Percentiles rank a stretch among this genome's conserved stretches.
phyloP scores from a whole-genome alignment of 2,888 invertebrate species.

The Halictus quadricinctus region DNA sequence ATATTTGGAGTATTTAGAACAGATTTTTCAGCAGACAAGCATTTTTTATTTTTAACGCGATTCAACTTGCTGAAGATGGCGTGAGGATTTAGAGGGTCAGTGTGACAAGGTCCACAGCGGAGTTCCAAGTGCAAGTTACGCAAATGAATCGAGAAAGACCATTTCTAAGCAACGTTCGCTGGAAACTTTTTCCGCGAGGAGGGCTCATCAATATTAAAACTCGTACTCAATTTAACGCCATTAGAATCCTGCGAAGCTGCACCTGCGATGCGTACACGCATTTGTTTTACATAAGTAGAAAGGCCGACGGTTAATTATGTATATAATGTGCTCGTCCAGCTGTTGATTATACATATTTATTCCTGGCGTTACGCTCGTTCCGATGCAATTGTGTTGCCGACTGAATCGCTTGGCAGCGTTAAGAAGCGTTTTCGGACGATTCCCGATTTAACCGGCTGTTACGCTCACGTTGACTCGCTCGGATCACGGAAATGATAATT shows the following conservation, averaged over 20 bases:
- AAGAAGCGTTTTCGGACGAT: neutral
- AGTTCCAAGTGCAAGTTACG: neutral
- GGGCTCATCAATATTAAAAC: neutral
- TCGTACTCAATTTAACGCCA: neutral
- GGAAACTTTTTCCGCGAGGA: neutral
- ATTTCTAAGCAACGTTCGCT: neutral
- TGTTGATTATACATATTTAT: neutral
- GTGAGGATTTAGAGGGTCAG: neutral
- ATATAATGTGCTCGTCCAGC: neutral
- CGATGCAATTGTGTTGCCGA: neutral
- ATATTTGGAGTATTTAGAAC: too few relatives aligned
- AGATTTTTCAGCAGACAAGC: too few relatives aligned
- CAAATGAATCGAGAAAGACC: neutral
- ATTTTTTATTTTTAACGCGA: too few relatives aligned
- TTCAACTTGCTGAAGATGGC: too few relatives aligned
- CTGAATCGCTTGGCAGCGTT: neutral
- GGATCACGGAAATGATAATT: constrained; percentile 14
- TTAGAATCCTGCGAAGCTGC: neutral
- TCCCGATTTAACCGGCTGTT: constrained; percentile 1
- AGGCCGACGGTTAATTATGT: neutral
- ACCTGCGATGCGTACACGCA: neutral
- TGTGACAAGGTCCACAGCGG: neutral
- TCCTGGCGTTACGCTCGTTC: neutral
- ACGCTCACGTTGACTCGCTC: neutral
- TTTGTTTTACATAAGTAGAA: neutral